A percentile compares a stretch with the other conserved stretches of the same genome.
Evolutionary conservation across 2,888 invertebrate genomes (phyloP).

Genomic region (Perizoma flavofasciatum): DNA sequence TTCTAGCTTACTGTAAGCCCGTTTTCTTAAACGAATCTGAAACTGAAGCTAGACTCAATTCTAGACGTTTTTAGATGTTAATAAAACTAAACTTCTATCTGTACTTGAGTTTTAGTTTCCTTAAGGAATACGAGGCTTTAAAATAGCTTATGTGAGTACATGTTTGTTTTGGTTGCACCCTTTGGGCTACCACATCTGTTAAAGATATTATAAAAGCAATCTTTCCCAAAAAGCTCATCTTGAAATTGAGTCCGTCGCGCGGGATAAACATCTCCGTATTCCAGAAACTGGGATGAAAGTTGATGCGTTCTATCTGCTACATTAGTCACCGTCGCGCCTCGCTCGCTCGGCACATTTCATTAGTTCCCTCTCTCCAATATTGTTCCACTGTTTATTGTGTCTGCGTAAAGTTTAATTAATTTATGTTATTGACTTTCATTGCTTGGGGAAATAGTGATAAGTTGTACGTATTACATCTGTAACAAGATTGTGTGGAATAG

Average conservation of each 20-base stretch:
- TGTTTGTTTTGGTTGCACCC: too few relatives aligned
- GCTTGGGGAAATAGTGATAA: slow-evolving; percentile 37
- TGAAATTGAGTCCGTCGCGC: slow-evolving; percentile 21
- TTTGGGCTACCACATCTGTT: too few relatives aligned
- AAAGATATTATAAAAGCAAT: slow-evolving; percentile 20
- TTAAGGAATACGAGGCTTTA: too few relatives aligned
- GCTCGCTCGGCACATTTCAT: slow-evolving; percentile 73
- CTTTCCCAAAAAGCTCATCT: slow-evolving; percentile 19
- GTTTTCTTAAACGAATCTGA: too few relatives aligned
- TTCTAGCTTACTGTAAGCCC: too few relatives aligned
- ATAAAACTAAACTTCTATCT: too few relatives aligned
- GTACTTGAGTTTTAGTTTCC: too few relatives aligned
- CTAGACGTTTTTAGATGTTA: too few relatives aligned
- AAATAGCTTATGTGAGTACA: too few relatives aligned
- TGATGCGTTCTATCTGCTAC: slow-evolving; percentile 73
- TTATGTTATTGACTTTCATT: slow-evolving; percentile 64
- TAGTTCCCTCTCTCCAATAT: slow-evolving; percentile 66
- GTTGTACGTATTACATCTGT: slow-evolving; percentile 1
- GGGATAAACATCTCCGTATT: slow-evolving; percentile 37
- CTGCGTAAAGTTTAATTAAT: slow-evolving; percentile 72
- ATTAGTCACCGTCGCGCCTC: slow-evolving; percentile 58
- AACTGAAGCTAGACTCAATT: too few relatives aligned
- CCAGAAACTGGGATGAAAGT: slow-evolving; percentile 52
- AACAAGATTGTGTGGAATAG: too few relatives aligned
- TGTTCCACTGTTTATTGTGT: slow-evolving; percentile 68